These are phyloP conservation scores for Proctacanthus coquilletti DNA, from an alignment of 1,140 invertebrate genomes.

Conservation along the genomic window DNA sequence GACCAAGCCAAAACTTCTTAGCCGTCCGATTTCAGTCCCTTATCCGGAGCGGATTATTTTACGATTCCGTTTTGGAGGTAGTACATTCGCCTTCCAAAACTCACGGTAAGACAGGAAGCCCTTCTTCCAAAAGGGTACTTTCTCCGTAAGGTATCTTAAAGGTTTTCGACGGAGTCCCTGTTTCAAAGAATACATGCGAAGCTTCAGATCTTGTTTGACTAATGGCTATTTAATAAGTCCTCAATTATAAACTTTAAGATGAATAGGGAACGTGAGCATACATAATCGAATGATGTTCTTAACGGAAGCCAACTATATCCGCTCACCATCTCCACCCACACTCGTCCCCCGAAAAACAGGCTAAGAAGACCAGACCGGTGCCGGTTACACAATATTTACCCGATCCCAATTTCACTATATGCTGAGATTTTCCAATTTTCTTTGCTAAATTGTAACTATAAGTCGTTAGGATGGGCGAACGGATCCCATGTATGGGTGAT, in stretches of 20 bases:
- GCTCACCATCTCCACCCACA: neutral
- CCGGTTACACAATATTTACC: neutral
- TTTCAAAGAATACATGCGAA: too few relatives aligned
- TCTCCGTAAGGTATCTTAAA: too few relatives aligned
- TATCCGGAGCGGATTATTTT: too few relatives aligned
- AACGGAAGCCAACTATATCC: neutral
- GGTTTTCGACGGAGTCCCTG: too few relatives aligned
- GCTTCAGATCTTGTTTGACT: neutral
- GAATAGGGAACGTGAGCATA: neutral
- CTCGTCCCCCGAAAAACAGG: neutral
- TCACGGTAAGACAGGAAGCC: too few relatives aligned
- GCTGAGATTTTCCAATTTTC: neutral
- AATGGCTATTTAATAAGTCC: constrained; percentile 1
- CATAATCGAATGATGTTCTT: neutral
- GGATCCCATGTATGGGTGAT: neutral
- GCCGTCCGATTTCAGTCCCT: too few relatives aligned
- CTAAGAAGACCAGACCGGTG: neutral
- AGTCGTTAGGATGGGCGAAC: too few relatives aligned
- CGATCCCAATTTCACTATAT: neutral
- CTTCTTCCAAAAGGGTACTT: too few relatives aligned
- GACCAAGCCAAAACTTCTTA: too few relatives aligned
- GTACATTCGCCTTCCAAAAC: too few relatives aligned
- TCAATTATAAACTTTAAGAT: neutral
- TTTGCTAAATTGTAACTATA: neutral
- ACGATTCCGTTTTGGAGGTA: too few relatives aligned